These are phyloP conservation scores for Octodon degus DNA, from an alignment of 2,113 vertebrate genomes.

Conservation along the genomic window DNA sequence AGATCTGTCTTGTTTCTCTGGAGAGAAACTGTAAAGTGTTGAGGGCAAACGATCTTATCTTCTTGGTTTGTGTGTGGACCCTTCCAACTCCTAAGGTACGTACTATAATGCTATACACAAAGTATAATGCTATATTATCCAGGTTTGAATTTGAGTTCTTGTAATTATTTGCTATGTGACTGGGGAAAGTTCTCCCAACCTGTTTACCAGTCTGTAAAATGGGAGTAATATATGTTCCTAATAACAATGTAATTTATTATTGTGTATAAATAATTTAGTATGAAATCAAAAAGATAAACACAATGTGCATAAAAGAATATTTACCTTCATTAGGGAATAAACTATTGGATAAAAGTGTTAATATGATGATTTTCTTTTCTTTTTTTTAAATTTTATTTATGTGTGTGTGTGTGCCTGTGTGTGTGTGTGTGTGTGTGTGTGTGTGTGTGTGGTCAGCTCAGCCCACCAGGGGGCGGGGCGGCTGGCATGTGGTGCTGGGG, in stretches of 20 bases:
- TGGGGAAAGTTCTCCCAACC: background rate
- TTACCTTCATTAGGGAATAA: background rate
- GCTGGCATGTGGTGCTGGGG: no score
- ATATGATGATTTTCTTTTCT: background rate
- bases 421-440: no score
- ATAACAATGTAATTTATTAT: background rate
- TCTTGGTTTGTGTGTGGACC: background rate
- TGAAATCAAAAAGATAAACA: slow-evolving; percentile 16
- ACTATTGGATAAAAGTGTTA: background rate
- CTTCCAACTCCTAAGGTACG: background rate
- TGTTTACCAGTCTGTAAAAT: background rate
- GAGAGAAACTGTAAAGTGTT: background rate
- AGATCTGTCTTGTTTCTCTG: background rate
- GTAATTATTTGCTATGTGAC: background rate
- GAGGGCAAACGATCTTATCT: background rate
- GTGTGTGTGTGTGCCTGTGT: no score
- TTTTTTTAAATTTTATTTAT: no score
- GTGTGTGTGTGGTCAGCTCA: no score
- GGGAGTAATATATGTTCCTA: background rate
- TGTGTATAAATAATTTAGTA: background rate
- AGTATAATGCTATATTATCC: background rate
- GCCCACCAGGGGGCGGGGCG: no score
- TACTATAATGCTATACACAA: background rate
- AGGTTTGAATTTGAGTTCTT: background rate
- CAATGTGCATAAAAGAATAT: background rate